These are phyloP conservation scores for Orthochromis indermauri DNA, from an alignment of 2,113 vertebrate genomes.

Conservation along the genomic window DNA sequence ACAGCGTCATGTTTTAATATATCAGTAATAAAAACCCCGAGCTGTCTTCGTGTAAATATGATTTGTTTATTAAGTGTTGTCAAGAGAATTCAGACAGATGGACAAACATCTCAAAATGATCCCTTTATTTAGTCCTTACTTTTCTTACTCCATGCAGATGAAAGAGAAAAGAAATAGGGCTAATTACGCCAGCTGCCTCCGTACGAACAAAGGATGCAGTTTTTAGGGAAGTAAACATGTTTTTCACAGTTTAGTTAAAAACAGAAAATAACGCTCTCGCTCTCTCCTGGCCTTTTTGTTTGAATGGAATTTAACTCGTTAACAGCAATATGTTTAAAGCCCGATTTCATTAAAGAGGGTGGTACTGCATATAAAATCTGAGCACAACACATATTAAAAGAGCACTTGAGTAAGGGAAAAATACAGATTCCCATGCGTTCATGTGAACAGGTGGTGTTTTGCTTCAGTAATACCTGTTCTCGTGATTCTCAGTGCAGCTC, in stretches of 20 bases:
- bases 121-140: neutral
- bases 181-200: neutral
- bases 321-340: constrained; percentile 46
- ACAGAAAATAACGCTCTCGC: neutral
- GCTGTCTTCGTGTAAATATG: neutral
- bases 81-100: neutral
- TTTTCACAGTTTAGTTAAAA: constrained; percentile 17
- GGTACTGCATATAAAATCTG: constrained; percentile 63
- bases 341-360: constrained; percentile 69
- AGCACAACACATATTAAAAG: constrained; percentile 37
- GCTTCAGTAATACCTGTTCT: neutral
- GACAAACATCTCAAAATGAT: neutral
- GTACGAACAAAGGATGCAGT: neutral
- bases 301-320: constrained; percentile 52
- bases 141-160: neutral
- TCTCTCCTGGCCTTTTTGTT: constrained; percentile 23
- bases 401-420: constrained; percentile 25
- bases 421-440: constrained; percentile 42
- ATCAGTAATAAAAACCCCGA: neutral
- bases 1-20: neutral
- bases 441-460: constrained; percentile 31
- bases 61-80: neutral
- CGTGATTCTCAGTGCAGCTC: neutral
- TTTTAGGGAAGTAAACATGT: constrained; percentile 34
- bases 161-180: neutral